Evolutionary conservation across 2,888 invertebrate species (phyloP).

Genomic region (Apotomis turbidana): DNA sequence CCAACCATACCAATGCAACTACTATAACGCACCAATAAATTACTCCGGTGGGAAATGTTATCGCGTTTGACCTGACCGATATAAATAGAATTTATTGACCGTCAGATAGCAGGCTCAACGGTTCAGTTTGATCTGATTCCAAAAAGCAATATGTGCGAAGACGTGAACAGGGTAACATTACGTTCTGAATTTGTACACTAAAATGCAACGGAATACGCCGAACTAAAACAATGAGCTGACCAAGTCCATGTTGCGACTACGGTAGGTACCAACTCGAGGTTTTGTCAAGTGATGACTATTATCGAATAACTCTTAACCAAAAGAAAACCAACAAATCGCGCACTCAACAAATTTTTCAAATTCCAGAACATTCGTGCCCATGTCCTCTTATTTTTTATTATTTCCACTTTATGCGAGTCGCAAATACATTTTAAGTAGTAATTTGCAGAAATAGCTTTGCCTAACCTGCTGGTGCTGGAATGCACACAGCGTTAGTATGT

Average conservation of each 20-base stretch:
- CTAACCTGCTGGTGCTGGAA: no score
- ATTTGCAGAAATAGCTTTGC: no score
- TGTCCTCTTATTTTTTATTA: no score
- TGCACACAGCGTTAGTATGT: not conserved
- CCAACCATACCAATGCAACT: not conserved
- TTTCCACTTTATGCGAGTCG: no score
- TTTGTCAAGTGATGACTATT: no score
- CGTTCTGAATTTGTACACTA: not conserved
- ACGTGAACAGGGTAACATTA: not conserved
- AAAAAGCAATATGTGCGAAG: not conserved
- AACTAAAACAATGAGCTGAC: conserved; percentile 7
- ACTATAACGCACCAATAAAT: conserved; percentile 6
- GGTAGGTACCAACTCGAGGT: no score
- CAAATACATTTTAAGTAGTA: no score
- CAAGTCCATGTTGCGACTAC: no score
- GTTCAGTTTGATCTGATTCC: not conserved
- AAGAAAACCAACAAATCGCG: no score
- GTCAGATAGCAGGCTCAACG: conserved; percentile 26
- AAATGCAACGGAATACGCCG: conserved; percentile 1
- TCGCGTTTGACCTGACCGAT: conserved; percentile 34
- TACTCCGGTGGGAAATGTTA: conserved; percentile 32
- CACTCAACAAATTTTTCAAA: no score
- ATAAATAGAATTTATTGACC: conserved; percentile 39
- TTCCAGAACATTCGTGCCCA: no score
- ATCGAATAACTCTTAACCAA: no score